Percentiles rank a stretch among this genome's conserved stretches.
Evolutionary conservation across 2,888 invertebrate genomes (phyloP).

Genomic region (Caenorhabditis uteleia): DNA sequence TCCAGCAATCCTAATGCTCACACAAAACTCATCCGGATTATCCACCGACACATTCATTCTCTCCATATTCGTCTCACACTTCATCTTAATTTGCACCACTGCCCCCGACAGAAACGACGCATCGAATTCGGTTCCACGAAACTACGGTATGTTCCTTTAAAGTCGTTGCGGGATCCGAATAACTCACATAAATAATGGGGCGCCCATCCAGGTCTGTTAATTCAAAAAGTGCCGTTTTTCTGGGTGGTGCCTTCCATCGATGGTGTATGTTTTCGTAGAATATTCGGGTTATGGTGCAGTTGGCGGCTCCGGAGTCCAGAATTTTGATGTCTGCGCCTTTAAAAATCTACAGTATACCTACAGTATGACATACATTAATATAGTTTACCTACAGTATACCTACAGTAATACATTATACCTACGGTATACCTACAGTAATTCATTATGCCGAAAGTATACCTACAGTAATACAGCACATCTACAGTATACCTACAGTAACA

Average conservation of each 20-base stretch:
- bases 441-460: no score
- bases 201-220: constrained; percentile 9
- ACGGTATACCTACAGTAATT: no score
- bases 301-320: no score
- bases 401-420: no score
- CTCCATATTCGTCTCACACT: constrained; percentile 7
- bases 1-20: constrained; percentile 22
- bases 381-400: no score
- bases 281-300: constrained; percentile 31
- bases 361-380: no score
- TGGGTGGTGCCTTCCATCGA: constrained; percentile 29
- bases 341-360: no score
- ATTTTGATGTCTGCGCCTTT: no score
- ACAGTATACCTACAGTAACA: no score
- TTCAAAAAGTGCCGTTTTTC: constrained; percentile 24
- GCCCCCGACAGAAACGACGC: constrained; percentile 25
- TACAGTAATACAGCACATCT: no score
- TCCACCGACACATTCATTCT: background rate
- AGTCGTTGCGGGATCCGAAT: no score
- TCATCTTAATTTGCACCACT: constrained; percentile 38
- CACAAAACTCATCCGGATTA: constrained; percentile 4
- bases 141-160: no score
- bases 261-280: constrained; percentile 39
- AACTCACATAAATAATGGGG: constrained; percentile 33
- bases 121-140: constrained; percentile 39